Evolutionary conservation across 2,888 invertebrate species (phyloP).

Genomic region (Rhogogaster chlorosoma): DNA sequence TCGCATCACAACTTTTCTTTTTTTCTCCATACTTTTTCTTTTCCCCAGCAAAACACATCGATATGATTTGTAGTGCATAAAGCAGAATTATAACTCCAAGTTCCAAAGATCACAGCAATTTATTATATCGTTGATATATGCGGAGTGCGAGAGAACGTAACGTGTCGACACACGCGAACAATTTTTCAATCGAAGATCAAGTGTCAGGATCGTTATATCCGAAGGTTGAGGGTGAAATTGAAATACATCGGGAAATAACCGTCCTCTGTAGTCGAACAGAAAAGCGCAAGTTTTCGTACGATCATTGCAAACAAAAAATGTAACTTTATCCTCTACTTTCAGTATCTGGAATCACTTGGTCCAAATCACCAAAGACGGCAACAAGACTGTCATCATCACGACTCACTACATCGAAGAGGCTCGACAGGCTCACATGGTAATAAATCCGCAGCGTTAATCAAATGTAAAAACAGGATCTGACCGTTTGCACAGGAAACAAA

Average conservation of each 20-base stretch:
- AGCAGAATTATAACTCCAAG: constrained; percentile 5
- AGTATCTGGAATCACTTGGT: constrained; percentile 97
- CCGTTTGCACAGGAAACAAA: background rate
- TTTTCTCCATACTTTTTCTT: background rate
- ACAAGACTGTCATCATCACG: constrained; percentile 95
- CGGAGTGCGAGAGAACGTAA: background rate
- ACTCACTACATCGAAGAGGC: constrained; percentile 98
- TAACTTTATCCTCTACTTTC: constrained; percentile 57
- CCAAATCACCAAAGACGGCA: constrained; percentile 92
- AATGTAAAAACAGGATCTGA: background rate
- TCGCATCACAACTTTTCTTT: background rate
- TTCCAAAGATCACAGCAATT: constrained; percentile 39
- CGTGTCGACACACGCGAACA: constrained; percentile 2
- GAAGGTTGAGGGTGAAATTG: background rate
- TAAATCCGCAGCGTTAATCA: constrained; percentile 63
- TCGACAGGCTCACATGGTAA: constrained; percentile 92
- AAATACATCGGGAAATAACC: background rate
- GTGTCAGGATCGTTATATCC: constrained; percentile 20
- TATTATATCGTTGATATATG: constrained; percentile 1
- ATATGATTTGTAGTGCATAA: background rate
- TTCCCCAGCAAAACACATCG: background rate
- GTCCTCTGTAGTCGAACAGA: background rate
- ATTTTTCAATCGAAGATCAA: constrained; percentile 40
- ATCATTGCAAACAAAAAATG: background rate
- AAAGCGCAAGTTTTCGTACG: background rate